phyloP scores from a whole-genome alignment of 2,113 vertebrate species.

The Salvelinus fontinalis region DNA sequence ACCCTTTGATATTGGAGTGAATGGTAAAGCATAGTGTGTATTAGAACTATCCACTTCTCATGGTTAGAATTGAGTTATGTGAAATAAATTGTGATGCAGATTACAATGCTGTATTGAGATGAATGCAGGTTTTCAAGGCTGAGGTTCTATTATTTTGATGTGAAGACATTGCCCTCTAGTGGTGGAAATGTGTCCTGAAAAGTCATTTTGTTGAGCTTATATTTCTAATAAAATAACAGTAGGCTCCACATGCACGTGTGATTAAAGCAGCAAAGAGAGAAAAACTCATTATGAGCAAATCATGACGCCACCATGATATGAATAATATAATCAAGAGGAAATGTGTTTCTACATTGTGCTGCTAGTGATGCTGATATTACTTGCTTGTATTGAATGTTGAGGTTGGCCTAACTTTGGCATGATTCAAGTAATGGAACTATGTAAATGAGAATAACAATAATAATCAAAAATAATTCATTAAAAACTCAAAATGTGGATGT shows the following conservation, averaged over 20 bases:
- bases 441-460: neutral
- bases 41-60: conserved; percentile 25
- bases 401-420: conserved; percentile 5
- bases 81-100: neutral
- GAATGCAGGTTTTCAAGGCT: neutral
- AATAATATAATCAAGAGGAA: conserved; percentile 7
- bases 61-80: neutral
- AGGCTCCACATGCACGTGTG: conserved; percentile 2
- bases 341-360: neutral
- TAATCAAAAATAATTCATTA: neutral
- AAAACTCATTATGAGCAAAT: conserved; percentile 15
- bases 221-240: neutral
- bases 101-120: neutral
- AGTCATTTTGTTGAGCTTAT: neutral
- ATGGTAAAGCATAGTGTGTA: neutral
- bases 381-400: conserved; percentile 8
- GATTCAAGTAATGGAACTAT: too few species aligned
- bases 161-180: conserved; percentile 64
- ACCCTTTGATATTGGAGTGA: conserved; percentile 3
- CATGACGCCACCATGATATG: conserved; percentile 17
- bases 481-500: too few species aligned
- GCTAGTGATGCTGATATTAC: neutral
- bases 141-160: conserved; percentile 5
- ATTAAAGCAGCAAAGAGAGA: conserved; percentile 7
- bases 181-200: conserved; percentile 26